Base-by-base conservation (phyloP, 2,797 vertebrate species). In the Pangasius krempfi region DNA sequence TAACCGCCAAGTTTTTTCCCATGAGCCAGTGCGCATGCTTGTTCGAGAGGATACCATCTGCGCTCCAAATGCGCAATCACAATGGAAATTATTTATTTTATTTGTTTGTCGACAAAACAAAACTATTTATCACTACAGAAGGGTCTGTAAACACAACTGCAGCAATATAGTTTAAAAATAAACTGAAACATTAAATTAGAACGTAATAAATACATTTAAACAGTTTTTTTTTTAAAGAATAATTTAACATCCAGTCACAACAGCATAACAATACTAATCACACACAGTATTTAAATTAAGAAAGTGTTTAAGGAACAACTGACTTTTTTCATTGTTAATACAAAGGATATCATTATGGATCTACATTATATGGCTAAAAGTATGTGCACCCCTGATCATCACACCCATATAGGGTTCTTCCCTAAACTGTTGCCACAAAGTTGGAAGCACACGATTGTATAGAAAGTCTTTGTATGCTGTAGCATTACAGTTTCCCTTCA, bases 21-120 rank as follows among this genome's bases (percentile, higher is more conserved):
- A 86, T 86, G 54, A 89, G 44, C 27, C 78, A 37, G 0, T 80
- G 88, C 88, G 88, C 22, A 25, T 73, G 30, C 6, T 5, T 40
- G 78, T 75, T 82, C 56, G 18, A 56, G 85, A 33, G 79, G 30
- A 18, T 62, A 27, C 40, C 2, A 8, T 40, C 16, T 83, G 68
- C 84, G 64, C 44, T 47, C 5, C 20, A 72, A 18, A 75, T 89
- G 72, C 88, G 85, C 85, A 89, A 5, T 37, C 12, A 18, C 1
- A 79, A 37, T 14, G n/a, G 4, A 20, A 22, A n/a, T 7, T 54
- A 56, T n/a, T 25, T 2, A 2, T 27, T 60, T 81, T 40, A 1
- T 40, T 58, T 60, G 20, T 58, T 58, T 60, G 6, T 27, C 30
- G 4, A 13, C 50, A 33, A 79, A 7, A 30, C 76, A 5, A 44